Base-by-base conservation (phyloP, 2,797 vertebrate genomes). In the Rhinichthys osculus region DNA sequence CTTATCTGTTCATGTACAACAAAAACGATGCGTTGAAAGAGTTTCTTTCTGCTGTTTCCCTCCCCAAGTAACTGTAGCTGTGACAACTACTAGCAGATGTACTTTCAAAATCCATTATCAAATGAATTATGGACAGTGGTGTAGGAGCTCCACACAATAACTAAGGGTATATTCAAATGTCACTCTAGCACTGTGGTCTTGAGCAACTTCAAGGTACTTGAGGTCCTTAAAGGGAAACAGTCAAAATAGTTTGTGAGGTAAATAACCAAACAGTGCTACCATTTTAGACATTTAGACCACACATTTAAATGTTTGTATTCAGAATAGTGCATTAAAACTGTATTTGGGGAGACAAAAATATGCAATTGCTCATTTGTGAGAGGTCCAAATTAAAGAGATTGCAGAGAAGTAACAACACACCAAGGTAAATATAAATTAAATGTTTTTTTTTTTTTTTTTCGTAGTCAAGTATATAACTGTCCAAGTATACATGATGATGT, bases 31-130 rank as follows among this genome's bases (percentile, higher is more conserved):
- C n/a, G 5, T 42, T 17, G 50, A 71, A 69, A n/a, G 13, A 35
- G 64, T 30, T 82, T 71, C 0, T 82, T 82, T 59, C 7, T 19
- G 27, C 30, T 35, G 40, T 74, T 83, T 74, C 30, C 40, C 81
- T 74, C 30, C 40, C 81, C 11, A 33, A 74, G 40, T 73, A 73
- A 64, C 57, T 74, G 21, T 64, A 35, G 19, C 19, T 57, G 50
- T 77, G 50, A 38, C 50, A 77, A 23, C 52, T 57, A 57, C 74
- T 16, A 38, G 33, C 74, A 73, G 50, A 33, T 66, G 21, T 14
- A 82, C 50, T 72, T 83, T 35, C 19, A 47, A 74, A 64, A 83
- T 64, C 70, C 70, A 74, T 83, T 64, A 83, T 83, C 13, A 73
- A 83, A 83, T 35, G 52, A 76, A 76, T 54, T 14, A 76, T 57